phyloP scores from a whole-genome alignment of 2,888 invertebrate species.

The Kuschelorhynchus macadamiae region DNA sequence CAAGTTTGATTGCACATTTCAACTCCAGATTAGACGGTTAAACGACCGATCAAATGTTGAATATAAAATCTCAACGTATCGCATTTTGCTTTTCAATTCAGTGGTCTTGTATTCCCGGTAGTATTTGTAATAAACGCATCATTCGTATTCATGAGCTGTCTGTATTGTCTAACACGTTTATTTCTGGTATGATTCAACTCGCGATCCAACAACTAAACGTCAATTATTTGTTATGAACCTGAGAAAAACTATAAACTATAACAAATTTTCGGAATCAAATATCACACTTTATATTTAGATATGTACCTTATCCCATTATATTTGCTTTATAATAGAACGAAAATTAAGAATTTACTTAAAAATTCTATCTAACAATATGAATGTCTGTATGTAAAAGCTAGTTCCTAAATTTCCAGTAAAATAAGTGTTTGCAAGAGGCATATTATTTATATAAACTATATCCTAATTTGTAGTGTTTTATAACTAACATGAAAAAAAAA shows the following conservation, averaged over 20 bases:
- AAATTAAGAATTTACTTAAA: no score
- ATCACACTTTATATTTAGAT: no score
- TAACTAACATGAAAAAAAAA: no score
- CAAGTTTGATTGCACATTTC: not conserved
- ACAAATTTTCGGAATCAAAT: no score
- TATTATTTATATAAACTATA: no score
- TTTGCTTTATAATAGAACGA: no score
- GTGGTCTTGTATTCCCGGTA: conserved; percentile 12
- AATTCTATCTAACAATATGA: no score
- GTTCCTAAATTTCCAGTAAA: no score
- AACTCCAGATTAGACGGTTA: not conserved
- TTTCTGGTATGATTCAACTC: conserved; percentile 36
- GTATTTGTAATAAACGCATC: conserved; percentile 21
- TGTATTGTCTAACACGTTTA: conserved; percentile 28
- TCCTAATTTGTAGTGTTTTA: no score
- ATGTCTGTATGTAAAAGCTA: no score
- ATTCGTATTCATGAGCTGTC: conserved; percentile 29
- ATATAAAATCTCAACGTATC: not conserved
- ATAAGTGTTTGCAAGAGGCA: no score
- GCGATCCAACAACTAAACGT: conserved; percentile 2
- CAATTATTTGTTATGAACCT: not conserved
- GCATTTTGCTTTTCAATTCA: not conserved
- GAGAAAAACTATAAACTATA: not conserved
- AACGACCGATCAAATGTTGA: not conserved
- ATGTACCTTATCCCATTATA: no score